Evolutionary conservation across 2,797 vertebrate species (phyloP).

Genomic region (Poeciliopsis gracilis): DNA sequence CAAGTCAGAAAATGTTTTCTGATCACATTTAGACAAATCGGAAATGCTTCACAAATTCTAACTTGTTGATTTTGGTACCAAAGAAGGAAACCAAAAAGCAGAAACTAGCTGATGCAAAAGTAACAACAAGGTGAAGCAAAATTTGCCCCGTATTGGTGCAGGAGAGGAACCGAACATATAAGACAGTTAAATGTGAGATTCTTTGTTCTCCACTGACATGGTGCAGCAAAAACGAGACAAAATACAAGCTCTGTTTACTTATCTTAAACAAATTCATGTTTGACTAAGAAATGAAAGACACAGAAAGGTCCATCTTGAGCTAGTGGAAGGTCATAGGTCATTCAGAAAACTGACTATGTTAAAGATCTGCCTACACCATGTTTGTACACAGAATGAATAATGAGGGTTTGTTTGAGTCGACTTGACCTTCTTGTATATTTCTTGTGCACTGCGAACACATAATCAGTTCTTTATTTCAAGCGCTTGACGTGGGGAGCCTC

Average conservation of each 20-base stretch:
- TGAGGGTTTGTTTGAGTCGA: neutral
- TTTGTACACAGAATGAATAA: neutral
- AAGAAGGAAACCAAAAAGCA: neutral
- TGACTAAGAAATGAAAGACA: neutral
- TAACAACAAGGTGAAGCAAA: neutral
- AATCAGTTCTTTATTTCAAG: neutral
- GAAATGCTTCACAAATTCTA: neutral
- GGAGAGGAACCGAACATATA: neutral
- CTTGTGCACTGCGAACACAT: neutral
- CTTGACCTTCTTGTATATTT: neutral
- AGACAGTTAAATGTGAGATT: neutral
- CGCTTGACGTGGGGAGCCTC: neutral
- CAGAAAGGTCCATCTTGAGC: neutral
- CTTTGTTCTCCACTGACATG: neutral
- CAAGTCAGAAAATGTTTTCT: neutral
- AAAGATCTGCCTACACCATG: neutral
- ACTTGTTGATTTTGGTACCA: neutral
- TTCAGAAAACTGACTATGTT: neutral
- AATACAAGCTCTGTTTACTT: neutral
- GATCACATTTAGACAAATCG: neutral
- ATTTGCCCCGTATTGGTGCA: neutral
- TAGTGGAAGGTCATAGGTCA: neutral
- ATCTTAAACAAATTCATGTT: neutral
- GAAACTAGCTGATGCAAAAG: neutral
- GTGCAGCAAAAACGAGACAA: neutral